Evolutionary conservation across 2,797 vertebrate species (phyloP), one percentile per base, ranked within the genome.

Genomic region (Urocyon cinereoargenteus): DNA sequence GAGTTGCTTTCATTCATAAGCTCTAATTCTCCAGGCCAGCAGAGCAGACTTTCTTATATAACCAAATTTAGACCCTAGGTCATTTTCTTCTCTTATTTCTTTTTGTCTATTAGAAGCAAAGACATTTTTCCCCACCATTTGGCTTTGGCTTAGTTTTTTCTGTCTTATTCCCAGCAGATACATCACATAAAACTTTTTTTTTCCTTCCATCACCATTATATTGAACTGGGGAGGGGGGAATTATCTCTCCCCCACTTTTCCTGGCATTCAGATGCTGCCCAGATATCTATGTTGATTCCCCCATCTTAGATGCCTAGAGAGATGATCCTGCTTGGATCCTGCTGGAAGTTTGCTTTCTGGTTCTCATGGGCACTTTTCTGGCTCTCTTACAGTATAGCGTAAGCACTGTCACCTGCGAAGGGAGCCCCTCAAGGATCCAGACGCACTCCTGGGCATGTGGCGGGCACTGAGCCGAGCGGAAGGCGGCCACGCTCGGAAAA

Each of bases 291-390:
- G 40, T 81, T 81, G 81, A 89, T 51, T 75, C 95, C 45, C 62
- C 87, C 72, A 26, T 89, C 95, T 86, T 91, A 62, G 83, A 90
- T 49, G 36, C 93, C 84, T 97, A 88, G 95, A 95, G 86, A 92
- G 83, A 70, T 77, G 78, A 89, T 62, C 96, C 92, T 89, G 28
- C 66, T 92, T 77, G n/a, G n/a, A n/a, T n/a, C n/a, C n/a, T n/a
- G 97, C 90, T 97, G 94, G 90, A 79, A 82, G 61, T 95, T 93
- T 94, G 90, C 97, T 97, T 96, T 97, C 97, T 83, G 93, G 86
- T 96, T 97, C 98, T 98, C 98, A 97, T 93, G 84, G 96, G 98
- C 98, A 86, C 96, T 98, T 98, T 98, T 98, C 98, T 98, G 98
- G 97, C 97, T 98, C 97, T 98, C 94, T 98, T 98, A 91, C 98